phyloP scores from a whole-genome alignment of 2,113 vertebrate genomes.

The Etia nguti region DNA sequence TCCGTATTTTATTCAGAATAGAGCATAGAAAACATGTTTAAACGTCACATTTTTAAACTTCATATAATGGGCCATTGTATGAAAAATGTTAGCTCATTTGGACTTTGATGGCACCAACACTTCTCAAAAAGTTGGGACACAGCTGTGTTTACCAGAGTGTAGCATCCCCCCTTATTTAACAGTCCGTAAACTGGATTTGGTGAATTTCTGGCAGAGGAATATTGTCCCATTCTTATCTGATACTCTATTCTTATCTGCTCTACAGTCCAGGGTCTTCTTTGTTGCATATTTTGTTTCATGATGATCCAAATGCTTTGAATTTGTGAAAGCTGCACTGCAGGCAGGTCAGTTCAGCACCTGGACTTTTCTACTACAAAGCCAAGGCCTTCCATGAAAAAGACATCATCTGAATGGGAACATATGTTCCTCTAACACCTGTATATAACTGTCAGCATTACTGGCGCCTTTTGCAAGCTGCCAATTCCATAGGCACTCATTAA shows the following conservation, averaged over 20 bases:
- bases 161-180: background rate
- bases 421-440: background rate
- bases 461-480: background rate
- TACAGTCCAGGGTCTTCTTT: background rate
- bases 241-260: background rate
- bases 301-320: background rate
- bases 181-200: background rate
- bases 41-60: background rate
- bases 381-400: background rate
- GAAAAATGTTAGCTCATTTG: background rate
- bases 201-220: background rate
- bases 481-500: background rate
- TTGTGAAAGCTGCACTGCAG: fast-evolving
- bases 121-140: too few species aligned
- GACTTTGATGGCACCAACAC: too few species aligned
- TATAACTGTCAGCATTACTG: background rate
- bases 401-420: background rate
- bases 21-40: background rate
- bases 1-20: background rate
- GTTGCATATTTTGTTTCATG: background rate
- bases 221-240: background rate
- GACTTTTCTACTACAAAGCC: background rate
- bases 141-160: fast-evolving
- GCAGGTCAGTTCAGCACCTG: background rate
- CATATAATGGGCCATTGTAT: background rate